Conservation (phyloP, 1,140 invertebrate species). For the Polypedilum pembai region DNA sequence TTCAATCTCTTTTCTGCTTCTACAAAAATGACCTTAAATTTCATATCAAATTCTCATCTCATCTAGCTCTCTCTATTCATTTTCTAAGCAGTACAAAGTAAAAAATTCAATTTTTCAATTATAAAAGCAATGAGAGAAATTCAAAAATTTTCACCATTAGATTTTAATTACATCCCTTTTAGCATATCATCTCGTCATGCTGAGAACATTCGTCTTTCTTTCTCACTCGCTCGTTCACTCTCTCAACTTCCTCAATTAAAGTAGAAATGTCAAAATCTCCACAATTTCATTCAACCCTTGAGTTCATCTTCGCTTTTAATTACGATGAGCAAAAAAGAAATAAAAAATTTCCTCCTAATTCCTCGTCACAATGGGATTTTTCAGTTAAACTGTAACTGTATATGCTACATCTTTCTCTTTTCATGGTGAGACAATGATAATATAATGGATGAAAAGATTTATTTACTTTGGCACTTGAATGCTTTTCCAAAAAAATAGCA, state of each 20-base stretch:
- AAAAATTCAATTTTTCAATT: background rate
- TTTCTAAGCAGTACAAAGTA: background rate
- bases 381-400: background rate
- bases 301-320: constrained; percentile 9
- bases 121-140: background rate
- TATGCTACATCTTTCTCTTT: background rate
- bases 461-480: constrained; percentile 24
- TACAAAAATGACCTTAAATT: background rate
- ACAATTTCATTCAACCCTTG: constrained; percentile 10
- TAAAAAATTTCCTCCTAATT: background rate
- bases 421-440: background rate
- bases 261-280: constrained; percentile 3
- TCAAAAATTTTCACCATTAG: constrained; percentile 6
- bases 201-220: background rate
- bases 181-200: constrained; percentile 11
- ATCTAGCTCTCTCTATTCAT: no score
- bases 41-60: background rate
- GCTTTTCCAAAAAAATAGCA: background rate
- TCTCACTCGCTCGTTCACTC: background rate
- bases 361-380: background rate
- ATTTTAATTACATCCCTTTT: constrained; percentile 10
- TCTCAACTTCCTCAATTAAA: background rate
- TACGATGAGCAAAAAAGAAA: background rate
- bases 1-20: no score
- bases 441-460: constrained; percentile 16